Evolutionary conservation across 2,113 vertebrate genomes (phyloP), one percentile per base, ranked within the genome.

Genomic region (Sardina pilchardus): DNA sequence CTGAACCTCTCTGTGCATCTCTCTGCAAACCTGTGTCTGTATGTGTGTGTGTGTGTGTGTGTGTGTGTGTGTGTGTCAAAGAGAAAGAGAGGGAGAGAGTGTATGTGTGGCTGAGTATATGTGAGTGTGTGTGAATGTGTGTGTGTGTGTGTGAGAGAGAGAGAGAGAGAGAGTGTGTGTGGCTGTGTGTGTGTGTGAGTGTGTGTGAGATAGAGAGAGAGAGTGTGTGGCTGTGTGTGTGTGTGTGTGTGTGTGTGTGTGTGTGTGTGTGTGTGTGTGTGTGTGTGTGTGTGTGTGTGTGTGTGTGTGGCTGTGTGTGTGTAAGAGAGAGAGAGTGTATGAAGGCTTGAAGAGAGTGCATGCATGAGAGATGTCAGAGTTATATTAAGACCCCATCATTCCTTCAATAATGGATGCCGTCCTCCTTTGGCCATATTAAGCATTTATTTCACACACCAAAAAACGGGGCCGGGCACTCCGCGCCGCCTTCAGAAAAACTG

Each of bases 1-100:
- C 48, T 88, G 14, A 26, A 78, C 80, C 48, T 83, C 48, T 83
- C 59, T 53, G 84, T 85, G 16, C 47, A 36, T 30, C 24, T 30
- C 9, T 86, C 44, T 84, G 2, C 81, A 71, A 75, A 24, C 81
- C 45, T 83, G 50, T 85, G 21, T 86, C 14, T 86, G 26, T 90
- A 12, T 86, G 21, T 50, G 84, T 82, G 87, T 90, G 81, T 93
- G 84, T 87, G 83, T 84, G 87, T 85, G 82, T 82, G 86, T 82
- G 87, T 71, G 47, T 90, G 89, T 83, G 88, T 50, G 80, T 85
- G 45, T 16, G 0, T 84, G 26, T 59, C 16, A 30, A 81, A 85
- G 44, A 82, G 2, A 71, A 71, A 85, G 44, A 82, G 1, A 71
- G 81, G 78, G 42, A 78, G 71, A 81, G 50, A 83, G 87, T 71